Evolutionary conservation across 1,140 invertebrate species (phyloP), one percentile per base, ranked within the genome.

Genomic region (Aphis craccivora): DNA sequence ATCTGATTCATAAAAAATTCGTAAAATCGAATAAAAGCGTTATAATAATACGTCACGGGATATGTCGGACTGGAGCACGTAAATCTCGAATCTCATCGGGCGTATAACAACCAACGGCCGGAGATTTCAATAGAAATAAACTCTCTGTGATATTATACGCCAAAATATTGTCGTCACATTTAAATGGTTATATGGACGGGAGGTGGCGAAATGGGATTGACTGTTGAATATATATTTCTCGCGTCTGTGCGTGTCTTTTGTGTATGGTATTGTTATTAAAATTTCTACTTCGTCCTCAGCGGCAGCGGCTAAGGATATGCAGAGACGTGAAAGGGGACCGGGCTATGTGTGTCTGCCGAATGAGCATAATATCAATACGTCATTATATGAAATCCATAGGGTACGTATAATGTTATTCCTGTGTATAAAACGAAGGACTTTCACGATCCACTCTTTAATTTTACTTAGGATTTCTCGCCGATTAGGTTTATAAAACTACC

Each of bases 81-180:
- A 76, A 76, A n/a, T n/a, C 60, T 76, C 60, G 30, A n/a, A 67
- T 67, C 30, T 30, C 60, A 60, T n/a, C 30, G 0, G 4, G 11
- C 14, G 14, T n/a, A 76, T 67, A 76, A 76, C 18, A 76, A 76
- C 60, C 60, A 22, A n/a, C 30, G 60, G 5, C 14, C 4, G 30
- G n/a, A 76, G 30, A 76, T 76, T 76, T 76, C 60, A 76, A 76
- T 76, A n/a, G 60, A 35, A 76, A 76, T 76, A n/a, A n/a, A n/a
- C n/a, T 30, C 55, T 60, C 0, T n/a, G 18, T 60, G 55, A 30
- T 40, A 40, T 40, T 67, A 5, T 18, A n/a, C 14, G 4, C 30
- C 60, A 20, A 76, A 76, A 76, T 76, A 76, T 76, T n/a, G 60
- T 76, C 60, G 60, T 76, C 60, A 76, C n/a, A 76, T 76, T n/a